Evolutionary conservation across 2,113 vertebrate genomes (phyloP), one percentile per base, ranked within the genome.

Genomic region (Percopsis transmontana): DNA sequence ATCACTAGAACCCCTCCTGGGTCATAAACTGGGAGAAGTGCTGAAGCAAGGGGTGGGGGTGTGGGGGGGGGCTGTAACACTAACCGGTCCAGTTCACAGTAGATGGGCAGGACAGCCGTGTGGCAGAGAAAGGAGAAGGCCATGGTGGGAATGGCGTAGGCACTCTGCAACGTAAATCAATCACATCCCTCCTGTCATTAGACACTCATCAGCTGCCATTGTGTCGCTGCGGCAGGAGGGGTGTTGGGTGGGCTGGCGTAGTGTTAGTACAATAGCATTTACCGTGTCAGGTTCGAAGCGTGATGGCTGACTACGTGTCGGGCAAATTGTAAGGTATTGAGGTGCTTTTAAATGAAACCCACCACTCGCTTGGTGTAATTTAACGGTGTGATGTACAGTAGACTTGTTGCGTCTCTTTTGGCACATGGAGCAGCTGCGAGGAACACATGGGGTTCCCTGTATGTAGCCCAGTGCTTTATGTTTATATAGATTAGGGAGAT

Each of bases 61-160:
- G 58, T 2, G n/a, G n/a, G 33, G 19, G 12, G 16, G 16, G 42
- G 27, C 40, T 33, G 58, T 2, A 2, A 52, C 11, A 57, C 91
- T 82, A 45, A 94, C 93, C 85, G 79, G 57, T 80, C 91, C 68
- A 99, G 94, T 71, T 99, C 97, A 70, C 94, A 95, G 83, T 98
- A 99, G 82, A 99, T 96, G 23, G 96, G 97, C 78, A 99, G 90
- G 69, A 98, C 69, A n/a, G 96, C 94, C 0, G 97, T 99, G 85
- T 99, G 97, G 91, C 97, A 99, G 64, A 99, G 92, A 81, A 99
- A 99, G 84, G 96, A 98, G 88, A 99, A 99, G n/a, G 96, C 95
- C 96, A 98, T 95, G n/a, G 95, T 97, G 68, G 97, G 97, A 76
- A 99, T 86, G 55, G 95, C 94, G 64, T 94, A 99, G 66, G 89